Base-by-base conservation (phyloP, 2,888 invertebrate genomes). In the Tigriopus californicus region DNA sequence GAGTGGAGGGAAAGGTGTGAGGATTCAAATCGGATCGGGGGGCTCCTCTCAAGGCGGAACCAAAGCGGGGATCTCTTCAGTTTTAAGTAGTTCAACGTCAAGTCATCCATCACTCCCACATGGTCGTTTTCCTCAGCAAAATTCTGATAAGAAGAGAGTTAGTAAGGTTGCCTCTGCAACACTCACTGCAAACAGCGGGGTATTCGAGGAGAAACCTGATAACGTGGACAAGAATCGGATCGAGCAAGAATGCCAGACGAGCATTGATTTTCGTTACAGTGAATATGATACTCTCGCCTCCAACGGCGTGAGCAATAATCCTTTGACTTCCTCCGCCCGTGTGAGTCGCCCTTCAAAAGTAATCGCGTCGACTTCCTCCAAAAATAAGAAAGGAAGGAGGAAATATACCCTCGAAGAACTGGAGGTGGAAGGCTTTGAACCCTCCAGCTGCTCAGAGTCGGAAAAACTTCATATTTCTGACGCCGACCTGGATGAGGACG, bases 341-440 rank as follows among this genome's bases (percentile, higher is more conserved):
- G 33, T 33, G 33, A 33, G 33, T 33, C 8, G 33, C 33, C 33
- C 33, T 33, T 33, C 33, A 33, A 33, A 33, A 33, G 33, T 33
- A 33, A 33, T 33, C 33, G 22, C 49, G 13, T 20, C 20, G 15
- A 13, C 56, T 42, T 15, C 20, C 22, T 11, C 12, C 13, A 15
- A 33, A 12, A 15, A 53, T 12, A 20, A 51, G n/a, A 51, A 20
- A 22, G n/a, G 18, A 11, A 56, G 25, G 18, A 56, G 24, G 56
- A 56, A 56, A 56, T 41, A 42, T n/a, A 40, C 41, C 41, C 56
- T 42, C 2, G 56, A 56, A 42, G 56, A 56, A 42, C 22, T 56
- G 8, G 56, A 56, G 44, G 56, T 56, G 41, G 56, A 56, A 41
- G 56, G 41, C n/a, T 40, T 22, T 20, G n/a, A n/a, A 11, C 24